Conservation (phyloP, 30 jellyfish, hydroid and myxozoan species). For the Turritopsis rubra region DNA sequence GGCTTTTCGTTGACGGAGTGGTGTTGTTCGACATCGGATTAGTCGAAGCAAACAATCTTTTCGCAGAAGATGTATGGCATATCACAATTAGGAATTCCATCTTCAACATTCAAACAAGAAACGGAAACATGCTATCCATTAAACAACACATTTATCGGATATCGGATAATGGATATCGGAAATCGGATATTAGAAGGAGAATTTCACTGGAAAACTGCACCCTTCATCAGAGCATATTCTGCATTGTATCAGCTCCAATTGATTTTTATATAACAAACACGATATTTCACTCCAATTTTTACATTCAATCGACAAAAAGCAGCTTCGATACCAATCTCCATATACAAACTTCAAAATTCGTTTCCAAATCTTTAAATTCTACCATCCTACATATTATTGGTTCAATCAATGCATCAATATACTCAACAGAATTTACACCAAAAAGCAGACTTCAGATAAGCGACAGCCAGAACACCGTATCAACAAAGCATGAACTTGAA, state of each 20-base stretch:
- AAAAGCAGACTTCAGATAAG: too few relatives aligned
- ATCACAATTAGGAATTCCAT: neutral
- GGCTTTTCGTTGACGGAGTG: neutral
- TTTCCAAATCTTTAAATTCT: neutral
- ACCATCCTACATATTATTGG: neutral
- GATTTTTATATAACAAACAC: neutral
- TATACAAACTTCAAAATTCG: neutral
- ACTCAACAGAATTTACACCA: neutral
- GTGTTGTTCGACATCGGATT: neutral
- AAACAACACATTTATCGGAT: too few relatives aligned
- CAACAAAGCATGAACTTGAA: neutral
- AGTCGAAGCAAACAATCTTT: neutral
- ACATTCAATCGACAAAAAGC: neutral
- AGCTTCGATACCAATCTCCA: neutral
- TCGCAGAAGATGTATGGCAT: neutral
- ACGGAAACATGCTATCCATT: too few relatives aligned
- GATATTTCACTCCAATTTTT: neutral
- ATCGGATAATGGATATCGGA: too few relatives aligned
- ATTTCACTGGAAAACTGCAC: neutral
- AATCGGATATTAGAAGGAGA: neutral
- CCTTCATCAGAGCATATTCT: neutral
- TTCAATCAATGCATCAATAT: neutral
- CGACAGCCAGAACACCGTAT: neutral
- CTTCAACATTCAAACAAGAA: neutral
- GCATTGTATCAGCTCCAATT: neutral